Evolutionary conservation across 2,113 vertebrate genomes (phyloP).

Genomic region (Chamaetylas fuelleborni): DNA sequence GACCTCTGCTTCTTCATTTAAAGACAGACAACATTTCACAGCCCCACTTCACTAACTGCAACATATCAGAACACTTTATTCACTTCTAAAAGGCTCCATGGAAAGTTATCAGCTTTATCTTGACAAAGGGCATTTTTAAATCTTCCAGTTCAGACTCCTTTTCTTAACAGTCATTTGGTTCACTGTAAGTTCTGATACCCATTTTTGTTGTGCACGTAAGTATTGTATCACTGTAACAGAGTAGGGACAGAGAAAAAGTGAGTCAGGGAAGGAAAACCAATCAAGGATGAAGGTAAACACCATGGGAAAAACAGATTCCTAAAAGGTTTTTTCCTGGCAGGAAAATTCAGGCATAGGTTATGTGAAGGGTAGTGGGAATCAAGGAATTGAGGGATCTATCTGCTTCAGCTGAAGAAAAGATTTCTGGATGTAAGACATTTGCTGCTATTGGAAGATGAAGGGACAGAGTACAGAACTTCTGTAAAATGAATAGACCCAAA

Average conservation of each 20-base stretch:
- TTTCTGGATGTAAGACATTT: not conserved
- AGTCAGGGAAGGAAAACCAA: not conserved
- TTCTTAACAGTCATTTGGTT: not conserved
- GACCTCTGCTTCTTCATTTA: not conserved
- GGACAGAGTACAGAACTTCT: not conserved
- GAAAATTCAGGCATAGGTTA: not conserved
- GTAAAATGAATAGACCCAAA: constrained; percentile 32
- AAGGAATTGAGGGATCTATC: not conserved
- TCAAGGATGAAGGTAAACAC: not conserved
- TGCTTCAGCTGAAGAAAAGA: not conserved
- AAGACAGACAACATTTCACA: not conserved
- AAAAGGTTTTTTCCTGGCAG: not conserved
- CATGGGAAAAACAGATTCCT: not conserved
- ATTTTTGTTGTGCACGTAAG: not conserved
- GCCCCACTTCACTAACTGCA: not conserved
- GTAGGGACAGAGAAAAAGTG: not conserved
- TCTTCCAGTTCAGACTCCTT: not conserved
- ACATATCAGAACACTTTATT: not conserved
- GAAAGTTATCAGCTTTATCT: not conserved
- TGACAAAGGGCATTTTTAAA: not conserved
- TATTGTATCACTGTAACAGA: not conserved
- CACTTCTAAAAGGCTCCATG: not conserved
- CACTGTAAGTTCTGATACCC: not conserved
- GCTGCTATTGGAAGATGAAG: not conserved
- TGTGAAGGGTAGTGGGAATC: not conserved